A percentile compares a stretch with the other conserved stretches of the same genome.
Evolutionary conservation across 2,888 invertebrate species (phyloP).

Genomic region (Azorinus chamasolen): DNA sequence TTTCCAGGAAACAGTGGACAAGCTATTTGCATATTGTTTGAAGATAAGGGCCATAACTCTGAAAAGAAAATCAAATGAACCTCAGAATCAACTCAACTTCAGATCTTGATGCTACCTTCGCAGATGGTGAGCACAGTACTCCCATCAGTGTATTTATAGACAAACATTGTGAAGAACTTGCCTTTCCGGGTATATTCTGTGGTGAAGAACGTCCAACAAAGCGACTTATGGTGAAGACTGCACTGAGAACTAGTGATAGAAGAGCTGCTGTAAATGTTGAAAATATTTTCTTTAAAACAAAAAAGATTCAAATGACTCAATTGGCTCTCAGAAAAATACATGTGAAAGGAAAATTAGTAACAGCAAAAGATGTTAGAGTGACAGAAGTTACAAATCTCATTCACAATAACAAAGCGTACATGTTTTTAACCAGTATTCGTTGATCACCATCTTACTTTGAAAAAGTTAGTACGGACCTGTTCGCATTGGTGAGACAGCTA

Average conservation of each 20-base stretch:
- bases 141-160: conserved; percentile 54
- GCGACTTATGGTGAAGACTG: conserved; percentile 20
- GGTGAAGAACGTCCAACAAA: conserved; percentile 15
- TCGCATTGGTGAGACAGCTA: conserved; percentile 69
- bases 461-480: conserved; percentile 61
- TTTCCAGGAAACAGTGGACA: too few relatives aligned
- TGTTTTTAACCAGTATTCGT: conserved; percentile 45
- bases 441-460: conserved; percentile 67
- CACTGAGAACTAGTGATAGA: conserved; percentile 35
- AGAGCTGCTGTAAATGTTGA: conserved; percentile 41
- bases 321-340: conserved; percentile 54
- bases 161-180: conserved; percentile 39
- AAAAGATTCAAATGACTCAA: conserved; percentile 54
- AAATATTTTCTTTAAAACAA: conserved; percentile 62
- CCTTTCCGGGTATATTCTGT: conserved; percentile 42
- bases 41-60: too few relatives aligned
- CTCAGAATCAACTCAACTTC: too few relatives aligned
- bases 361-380: conserved; percentile 51
- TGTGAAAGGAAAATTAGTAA: conserved; percentile 31
- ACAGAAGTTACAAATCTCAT: conserved; percentile 23
- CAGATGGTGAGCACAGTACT: conserved; percentile 55
- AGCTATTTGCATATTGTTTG: too few relatives aligned
- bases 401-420: conserved; percentile 55
- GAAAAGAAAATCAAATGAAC: too few relatives aligned
- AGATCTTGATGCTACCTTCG: conserved; percentile 53